Percentiles rank a stretch among this genome's conserved stretches.
phyloP scores from a whole-genome alignment of 2,888 invertebrate genomes.

The Cheilosia grossa region DNA sequence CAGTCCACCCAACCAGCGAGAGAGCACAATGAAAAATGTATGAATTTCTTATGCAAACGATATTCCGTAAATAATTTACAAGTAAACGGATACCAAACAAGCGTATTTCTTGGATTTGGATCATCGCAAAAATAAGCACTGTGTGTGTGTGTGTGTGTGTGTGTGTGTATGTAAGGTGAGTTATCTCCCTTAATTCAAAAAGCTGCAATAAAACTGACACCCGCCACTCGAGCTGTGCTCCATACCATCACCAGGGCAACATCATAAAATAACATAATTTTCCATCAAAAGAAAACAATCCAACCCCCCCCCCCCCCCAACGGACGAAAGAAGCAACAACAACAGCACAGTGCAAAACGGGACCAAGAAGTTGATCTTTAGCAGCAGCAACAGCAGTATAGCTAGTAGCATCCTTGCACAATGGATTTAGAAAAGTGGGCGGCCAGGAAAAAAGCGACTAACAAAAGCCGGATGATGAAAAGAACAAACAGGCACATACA shows the following conservation, averaged over 20 bases:
- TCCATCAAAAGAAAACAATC: conserved; percentile 64
- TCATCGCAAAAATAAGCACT: neutral
- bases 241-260: neutral
- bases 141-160: neutral
- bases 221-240: conserved; percentile 21
- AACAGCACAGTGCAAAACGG: conserved; percentile 11
- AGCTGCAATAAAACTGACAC: conserved; percentile 67
- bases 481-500: conserved; percentile 49
- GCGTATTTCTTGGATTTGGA: neutral
- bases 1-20: neutral
- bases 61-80: conserved; percentile 55
- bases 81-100: conserved; percentile 20
- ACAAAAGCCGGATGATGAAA: conserved; percentile 57
- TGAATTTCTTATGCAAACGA: conserved; percentile 63
- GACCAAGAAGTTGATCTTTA: conserved; percentile 56
- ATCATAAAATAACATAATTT: conserved; percentile 70
- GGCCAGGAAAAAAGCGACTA: neutral
- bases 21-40: conserved; percentile 50
- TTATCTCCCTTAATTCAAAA: conserved; percentile 41
- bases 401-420: conserved; percentile 55
- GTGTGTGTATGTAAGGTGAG: conserved; percentile 35
- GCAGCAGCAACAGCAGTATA: conserved; percentile 4
- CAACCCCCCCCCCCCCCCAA: neutral
- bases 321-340: conserved; percentile 16
- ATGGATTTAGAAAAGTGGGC: conserved; percentile 37